Base-by-base conservation (phyloP, 2,888 invertebrate genomes). In the Catocala fraxini region DNA sequence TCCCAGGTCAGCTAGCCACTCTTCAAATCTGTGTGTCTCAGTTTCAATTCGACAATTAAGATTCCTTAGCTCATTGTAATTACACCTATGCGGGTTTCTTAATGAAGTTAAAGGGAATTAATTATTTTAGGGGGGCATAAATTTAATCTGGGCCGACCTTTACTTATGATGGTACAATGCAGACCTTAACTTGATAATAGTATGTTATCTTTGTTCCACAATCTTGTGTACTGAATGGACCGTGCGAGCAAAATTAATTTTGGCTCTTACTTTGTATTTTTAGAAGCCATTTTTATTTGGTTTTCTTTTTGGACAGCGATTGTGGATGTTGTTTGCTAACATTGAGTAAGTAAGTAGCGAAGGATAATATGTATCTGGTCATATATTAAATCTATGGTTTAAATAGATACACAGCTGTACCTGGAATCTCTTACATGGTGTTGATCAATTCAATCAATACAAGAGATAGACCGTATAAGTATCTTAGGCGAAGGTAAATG, bases 91-190 rank as follows among this genome's bases (percentile, higher is more conserved):
- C 93, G 93, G 93, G 93, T 89, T 87, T 89, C 91, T 91, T 93
- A 93, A 93, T 93, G 93, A 93, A 93, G 90, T 93, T 93, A 92
- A 93, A 90, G 93, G 91, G 91, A 93, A 93, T 93, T 93, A 91
- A 93, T 93, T 93, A 93, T 93, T 92, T 90, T 88, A 90, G 91
- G 90, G 84, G 65, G 84, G 88, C 84, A 91, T 92, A 91, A 91
- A 92, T 92, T 92, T 92, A 92, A 92, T 90, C 90, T 88, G 84
- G 86, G 80, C 86, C 86, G 89, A 85, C 90, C 90, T 89, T 91
- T 89, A 88, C 89, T 89, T 90, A 89, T 89, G 89, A 89, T 83
- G 84, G 87, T 78, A 86, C 83, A 86, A 86, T 84, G 80, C 84
- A 75, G 80, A 81, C 85, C 82, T 81, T 81, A 81, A 84, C 79